Evolutionary conservation across 2,797 vertebrate genomes (phyloP).

Genomic region (Platyrinchus mystaceus): DNA sequence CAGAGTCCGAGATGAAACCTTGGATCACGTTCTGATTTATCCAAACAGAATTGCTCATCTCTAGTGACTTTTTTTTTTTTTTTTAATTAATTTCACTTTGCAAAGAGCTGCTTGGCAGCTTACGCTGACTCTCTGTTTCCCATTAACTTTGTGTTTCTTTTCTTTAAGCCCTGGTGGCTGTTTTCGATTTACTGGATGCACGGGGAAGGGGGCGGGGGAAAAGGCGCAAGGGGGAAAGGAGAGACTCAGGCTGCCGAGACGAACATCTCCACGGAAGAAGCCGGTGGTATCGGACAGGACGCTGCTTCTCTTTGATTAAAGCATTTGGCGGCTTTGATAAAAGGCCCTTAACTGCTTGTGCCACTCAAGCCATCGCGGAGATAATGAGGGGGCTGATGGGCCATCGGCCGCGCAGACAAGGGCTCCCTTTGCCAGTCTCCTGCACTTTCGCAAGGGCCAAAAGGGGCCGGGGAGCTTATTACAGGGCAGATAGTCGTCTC

Average conservation of each 20-base stretch:
- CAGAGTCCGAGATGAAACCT: background rate
- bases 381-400: constrained; percentile 62
- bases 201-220: background rate
- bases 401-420: constrained; percentile 2
- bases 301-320: constrained; percentile 43
- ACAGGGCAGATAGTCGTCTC: constrained; percentile 59
- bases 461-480: constrained; percentile 10
- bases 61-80: background rate
- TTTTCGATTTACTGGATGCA: constrained; percentile 17
- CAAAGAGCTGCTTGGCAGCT: constrained; percentile 49
- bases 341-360: constrained; percentile 63
- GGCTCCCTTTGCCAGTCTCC: background rate
- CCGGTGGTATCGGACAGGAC: constrained; percentile 5
- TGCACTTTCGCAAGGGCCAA: constrained; percentile 9
- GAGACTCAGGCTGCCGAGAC: background rate
- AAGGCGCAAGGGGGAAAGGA: background rate
- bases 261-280: background rate
- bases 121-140: constrained; percentile 42
- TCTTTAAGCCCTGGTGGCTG: constrained; percentile 19
- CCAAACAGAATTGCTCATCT: background rate
- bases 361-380: constrained; percentile 48
- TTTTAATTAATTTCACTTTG: constrained; percentile 55
- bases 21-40: background rate
- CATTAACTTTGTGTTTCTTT: constrained; percentile 47
- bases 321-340: constrained; percentile 71